phyloP scores from a whole-genome alignment of 2,797 vertebrate species.

The Pseudomugil tenellus region DNA sequence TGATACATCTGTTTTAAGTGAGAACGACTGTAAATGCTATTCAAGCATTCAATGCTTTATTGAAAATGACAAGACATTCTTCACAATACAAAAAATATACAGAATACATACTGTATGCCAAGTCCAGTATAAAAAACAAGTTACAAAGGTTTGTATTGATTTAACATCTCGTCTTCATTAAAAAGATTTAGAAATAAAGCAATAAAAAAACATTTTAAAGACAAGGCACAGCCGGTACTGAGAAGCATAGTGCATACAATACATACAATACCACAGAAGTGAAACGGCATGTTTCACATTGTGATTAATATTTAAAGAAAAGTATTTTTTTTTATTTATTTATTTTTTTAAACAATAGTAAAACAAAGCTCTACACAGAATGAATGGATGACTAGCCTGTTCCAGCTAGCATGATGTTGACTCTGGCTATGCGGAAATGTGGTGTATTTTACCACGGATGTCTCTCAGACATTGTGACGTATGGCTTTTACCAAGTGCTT shows the following conservation, averaged over 20 bases:
- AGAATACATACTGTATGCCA: slow-evolving; percentile 87
- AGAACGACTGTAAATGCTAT: background rate
- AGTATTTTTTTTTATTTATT: background rate
- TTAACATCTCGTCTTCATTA: slow-evolving; percentile 85
- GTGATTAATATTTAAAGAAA: slow-evolving; percentile 60
- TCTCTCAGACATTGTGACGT: slow-evolving; percentile 60
- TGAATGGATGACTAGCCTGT: slow-evolving; percentile 44
- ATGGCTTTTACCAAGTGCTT: slow-evolving; percentile 80
- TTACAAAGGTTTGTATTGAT: slow-evolving; percentile 85
- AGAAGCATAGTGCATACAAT: slow-evolving; percentile 90
- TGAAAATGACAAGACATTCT: slow-evolving; percentile 85
- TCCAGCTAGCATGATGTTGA: slow-evolving; percentile 35
- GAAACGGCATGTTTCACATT: slow-evolving; percentile 84
- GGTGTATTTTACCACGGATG: slow-evolving; percentile 60
- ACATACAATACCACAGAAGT: slow-evolving; percentile 72
- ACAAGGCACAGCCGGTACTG: slow-evolving; percentile 96
- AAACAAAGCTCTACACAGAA: slow-evolving; percentile 50
- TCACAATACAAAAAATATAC: slow-evolving; percentile 89
- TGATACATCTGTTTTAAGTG: background rate
- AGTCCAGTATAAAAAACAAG: slow-evolving; percentile 87
- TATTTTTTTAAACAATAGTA: slow-evolving; percentile 39
- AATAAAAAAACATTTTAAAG: slow-evolving; percentile 41
- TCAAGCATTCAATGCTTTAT: slow-evolving; percentile 83
- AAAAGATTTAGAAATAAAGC: slow-evolving; percentile 86
- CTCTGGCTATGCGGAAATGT: slow-evolving; percentile 63